phyloP scores from a whole-genome alignment of 2,888 invertebrate genomes.

The Seira sanloemensis region DNA sequence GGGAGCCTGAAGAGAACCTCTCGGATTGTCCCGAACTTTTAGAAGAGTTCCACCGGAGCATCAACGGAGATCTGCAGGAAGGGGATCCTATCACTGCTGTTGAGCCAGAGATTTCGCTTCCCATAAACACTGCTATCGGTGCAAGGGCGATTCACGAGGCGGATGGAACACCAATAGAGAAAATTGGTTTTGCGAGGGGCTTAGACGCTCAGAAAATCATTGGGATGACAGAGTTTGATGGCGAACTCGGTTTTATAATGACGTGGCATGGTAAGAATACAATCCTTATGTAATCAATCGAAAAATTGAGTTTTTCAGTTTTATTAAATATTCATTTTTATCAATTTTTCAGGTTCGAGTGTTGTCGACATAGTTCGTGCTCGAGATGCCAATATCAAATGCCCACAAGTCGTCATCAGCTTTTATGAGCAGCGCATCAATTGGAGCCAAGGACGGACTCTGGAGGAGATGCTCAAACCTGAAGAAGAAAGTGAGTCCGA shows the following conservation, averaged over 20 bases:
- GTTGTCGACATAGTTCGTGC: constrained; percentile 29
- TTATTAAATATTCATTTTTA: background rate
- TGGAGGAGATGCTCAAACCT: background rate
- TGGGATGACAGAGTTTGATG: constrained; percentile 17
- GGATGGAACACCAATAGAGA: background rate
- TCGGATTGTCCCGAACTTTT: constrained; percentile 34
- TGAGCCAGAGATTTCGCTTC: constrained; percentile 13
- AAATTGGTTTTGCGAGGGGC: constrained; percentile 41
- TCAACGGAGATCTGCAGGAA: background rate
- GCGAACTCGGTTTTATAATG: constrained; percentile 30
- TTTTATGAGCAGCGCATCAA: constrained; percentile 31
- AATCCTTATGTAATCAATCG: background rate
- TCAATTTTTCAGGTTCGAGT: constrained; percentile 5
- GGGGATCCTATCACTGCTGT: background rate
- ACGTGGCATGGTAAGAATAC: constrained; percentile 42
- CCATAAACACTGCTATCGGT: background rate
- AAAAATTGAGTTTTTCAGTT: background rate
- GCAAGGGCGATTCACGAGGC: background rate
- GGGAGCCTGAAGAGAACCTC: constrained; percentile 45
- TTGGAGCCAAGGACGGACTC: background rate
- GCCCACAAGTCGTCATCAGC: constrained; percentile 47
- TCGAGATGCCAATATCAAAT: constrained; percentile 31
- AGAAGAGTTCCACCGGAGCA: background rate
- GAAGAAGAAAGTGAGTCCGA: too few species aligned
- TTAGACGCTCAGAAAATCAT: constrained; percentile 30